A percentile compares a stretch with the other conserved stretches of the same genome.
Evolutionary conservation across 1,140 invertebrate species (phyloP).

Genomic region (Battus philenor): DNA sequence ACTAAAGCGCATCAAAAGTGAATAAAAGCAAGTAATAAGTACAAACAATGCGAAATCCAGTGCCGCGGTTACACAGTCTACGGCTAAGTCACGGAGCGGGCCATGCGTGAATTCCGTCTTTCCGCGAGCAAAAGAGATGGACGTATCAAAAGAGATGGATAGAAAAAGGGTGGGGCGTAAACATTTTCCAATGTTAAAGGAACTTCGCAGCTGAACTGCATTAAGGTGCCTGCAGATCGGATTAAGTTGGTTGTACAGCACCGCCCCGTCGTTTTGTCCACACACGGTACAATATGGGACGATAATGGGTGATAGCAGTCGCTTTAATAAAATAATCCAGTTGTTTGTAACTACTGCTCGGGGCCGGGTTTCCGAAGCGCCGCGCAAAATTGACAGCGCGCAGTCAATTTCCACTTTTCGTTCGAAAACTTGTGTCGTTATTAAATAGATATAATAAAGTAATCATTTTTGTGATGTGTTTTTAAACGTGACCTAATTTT

Average conservation of each 20-base stretch:
- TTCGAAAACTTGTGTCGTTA: not conserved
- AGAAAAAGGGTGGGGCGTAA: slow-evolving; percentile 36
- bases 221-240: slow-evolving; percentile 15
- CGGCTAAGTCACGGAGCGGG: slow-evolving; percentile 27
- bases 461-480: slow-evolving; percentile 15
- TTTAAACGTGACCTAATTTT: slow-evolving; percentile 9
- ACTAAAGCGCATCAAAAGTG: slow-evolving; percentile 7
- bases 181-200: slow-evolving; percentile 23
- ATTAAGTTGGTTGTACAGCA: slow-evolving; percentile 30
- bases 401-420: not conserved
- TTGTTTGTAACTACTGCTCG: slow-evolving; percentile 39
- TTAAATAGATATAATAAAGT: not conserved
- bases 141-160: slow-evolving; percentile 29
- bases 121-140: slow-evolving; percentile 25
- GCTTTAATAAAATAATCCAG: slow-evolving; percentile 65
- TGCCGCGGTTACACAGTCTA: slow-evolving; percentile 19
- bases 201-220: slow-evolving; percentile 8
- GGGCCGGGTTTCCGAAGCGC: slow-evolving; percentile 29
- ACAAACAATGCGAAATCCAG: slow-evolving; percentile 20
- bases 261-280: slow-evolving; percentile 54
- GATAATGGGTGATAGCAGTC: slow-evolving; percentile 50
- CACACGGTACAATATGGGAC: slow-evolving; percentile 50
- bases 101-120: slow-evolving; percentile 33
- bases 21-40: slow-evolving; percentile 18
- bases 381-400: slow-evolving; percentile 9